phyloP scores from a whole-genome alignment of 2,888 invertebrate genomes.

The Cheilosia variabilis region DNA sequence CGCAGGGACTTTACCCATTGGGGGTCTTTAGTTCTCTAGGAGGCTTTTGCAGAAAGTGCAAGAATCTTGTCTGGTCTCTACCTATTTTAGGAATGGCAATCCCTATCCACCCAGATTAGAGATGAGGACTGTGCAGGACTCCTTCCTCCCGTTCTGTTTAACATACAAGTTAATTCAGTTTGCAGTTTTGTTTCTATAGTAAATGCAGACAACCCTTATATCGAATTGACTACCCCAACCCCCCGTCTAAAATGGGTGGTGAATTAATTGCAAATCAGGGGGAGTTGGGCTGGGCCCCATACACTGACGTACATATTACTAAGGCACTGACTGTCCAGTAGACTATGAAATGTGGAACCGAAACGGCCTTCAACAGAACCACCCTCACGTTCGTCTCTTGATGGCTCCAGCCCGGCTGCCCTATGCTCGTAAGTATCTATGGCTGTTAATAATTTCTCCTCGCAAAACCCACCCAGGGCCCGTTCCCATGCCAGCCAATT shows the following conservation, averaged over 20 bases:
- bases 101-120: conserved; percentile 45
- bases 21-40: conserved; percentile 68
- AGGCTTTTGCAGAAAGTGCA: conserved; percentile 73
- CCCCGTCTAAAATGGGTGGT: conserved; percentile 39
- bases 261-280: conserved; percentile 75
- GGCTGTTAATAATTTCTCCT: conserved; percentile 71
- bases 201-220: conserved; percentile 75
- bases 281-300: conserved; percentile 60
- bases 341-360: conserved; percentile 75
- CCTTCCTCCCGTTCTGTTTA: conserved; percentile 52
- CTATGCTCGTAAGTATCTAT: conserved; percentile 29
- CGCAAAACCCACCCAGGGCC: conserved; percentile 43
- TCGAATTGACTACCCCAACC: conserved; percentile 59
- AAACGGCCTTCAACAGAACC: conserved; percentile 63
- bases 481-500: conserved; percentile 44
- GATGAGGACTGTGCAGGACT: conserved; percentile 28
- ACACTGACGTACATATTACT: conserved; percentile 60
- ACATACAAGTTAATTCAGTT: conserved; percentile 75
- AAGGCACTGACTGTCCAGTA: conserved; percentile 72
- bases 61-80: conserved; percentile 68
- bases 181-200: conserved; percentile 71
- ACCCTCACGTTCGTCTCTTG: conserved; percentile 13
- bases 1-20: conserved; percentile 42
- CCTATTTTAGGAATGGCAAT: conserved; percentile 29
- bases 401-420: not conserved